Conservation (phyloP, 2,113 vertebrate species). For the Zosterops pallidus region DNA sequence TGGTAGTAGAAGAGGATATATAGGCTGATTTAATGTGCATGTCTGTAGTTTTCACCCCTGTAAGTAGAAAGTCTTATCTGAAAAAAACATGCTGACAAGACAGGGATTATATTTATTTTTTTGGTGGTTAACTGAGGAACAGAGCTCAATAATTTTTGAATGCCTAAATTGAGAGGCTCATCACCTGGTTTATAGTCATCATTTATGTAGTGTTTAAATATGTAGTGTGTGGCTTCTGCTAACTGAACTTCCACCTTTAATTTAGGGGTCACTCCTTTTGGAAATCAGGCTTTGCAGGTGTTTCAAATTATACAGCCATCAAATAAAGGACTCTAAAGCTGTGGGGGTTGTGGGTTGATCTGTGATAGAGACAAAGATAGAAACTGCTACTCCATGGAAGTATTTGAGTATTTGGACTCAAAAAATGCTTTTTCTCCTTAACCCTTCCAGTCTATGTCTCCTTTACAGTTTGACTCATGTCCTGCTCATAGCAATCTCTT, state of each 20-base stretch:
- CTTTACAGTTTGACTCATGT: not conserved
- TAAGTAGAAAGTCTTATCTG: not conserved
- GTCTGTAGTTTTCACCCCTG: not conserved
- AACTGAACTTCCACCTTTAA: not conserved
- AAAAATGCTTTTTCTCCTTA: not conserved
- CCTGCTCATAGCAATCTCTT: not conserved
- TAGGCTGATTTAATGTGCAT: not conserved
- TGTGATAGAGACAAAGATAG: not conserved
- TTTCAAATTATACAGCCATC: conserved; percentile 10
- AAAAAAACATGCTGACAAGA: not conserved
- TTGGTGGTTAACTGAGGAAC: not conserved
- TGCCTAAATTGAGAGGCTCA: not conserved
- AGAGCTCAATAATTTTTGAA: not conserved
- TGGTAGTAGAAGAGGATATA: rapidly evolving
- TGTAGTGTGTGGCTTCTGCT: not conserved
- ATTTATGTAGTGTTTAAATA: conserved; percentile 6
- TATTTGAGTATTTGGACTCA: not conserved
- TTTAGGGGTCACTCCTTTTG: conserved; percentile 21
- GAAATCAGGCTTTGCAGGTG: conserved; percentile 22
- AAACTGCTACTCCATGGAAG: not conserved
- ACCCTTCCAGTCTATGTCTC: not conserved
- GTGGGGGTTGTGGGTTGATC: not conserved
- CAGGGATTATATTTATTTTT: not conserved
- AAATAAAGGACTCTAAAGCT: not conserved
- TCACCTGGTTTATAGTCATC: not conserved